These are phyloP conservation scores for Conchocele bisecta DNA, from an alignment of 2,888 invertebrate genomes.

Conservation along the genomic window DNA sequence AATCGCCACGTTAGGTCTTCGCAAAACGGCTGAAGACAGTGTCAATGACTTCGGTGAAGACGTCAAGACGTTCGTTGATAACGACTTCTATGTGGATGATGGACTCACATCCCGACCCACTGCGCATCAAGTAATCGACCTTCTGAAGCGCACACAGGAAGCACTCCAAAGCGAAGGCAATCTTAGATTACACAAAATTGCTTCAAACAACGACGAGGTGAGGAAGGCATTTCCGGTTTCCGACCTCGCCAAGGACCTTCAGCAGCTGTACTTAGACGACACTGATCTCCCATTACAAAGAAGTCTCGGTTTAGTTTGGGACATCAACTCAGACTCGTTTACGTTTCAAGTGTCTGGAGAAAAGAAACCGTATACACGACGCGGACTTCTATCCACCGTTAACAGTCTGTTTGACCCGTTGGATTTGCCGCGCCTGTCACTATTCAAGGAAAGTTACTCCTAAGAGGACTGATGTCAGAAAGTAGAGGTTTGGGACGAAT, in stretches of 20 bases:
- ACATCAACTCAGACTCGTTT: conserved; percentile 44
- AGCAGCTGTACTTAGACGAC: not conserved
- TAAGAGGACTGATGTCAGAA: conserved; percentile 37
- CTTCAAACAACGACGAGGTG: conserved; percentile 27
- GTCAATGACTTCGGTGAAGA: too few species aligned
- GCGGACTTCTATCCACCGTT: conserved; percentile 47
- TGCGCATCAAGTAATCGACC: not conserved
- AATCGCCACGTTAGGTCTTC: conserved; percentile 33
- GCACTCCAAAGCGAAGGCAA: not conserved
- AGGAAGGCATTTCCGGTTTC: conserved; percentile 24
- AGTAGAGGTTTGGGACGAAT: conserved; percentile 10
- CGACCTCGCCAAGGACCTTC: conserved; percentile 18
- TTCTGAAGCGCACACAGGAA: conserved; percentile 9
- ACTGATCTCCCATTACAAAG: conserved; percentile 16
- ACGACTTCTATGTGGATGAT: conserved; percentile 21
- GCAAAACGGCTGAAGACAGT: not conserved
- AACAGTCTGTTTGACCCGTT: conserved; percentile 51
- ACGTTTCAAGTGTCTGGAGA: conserved; percentile 13
- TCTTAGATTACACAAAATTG: conserved; percentile 28
- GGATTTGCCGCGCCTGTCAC: conserved; percentile 51
- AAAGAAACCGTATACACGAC: conserved; percentile 34
- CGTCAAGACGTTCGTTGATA: not conserved
- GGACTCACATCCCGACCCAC: not conserved
- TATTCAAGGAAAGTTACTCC: conserved; percentile 42
- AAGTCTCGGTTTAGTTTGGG: conserved; percentile 33